These are phyloP conservation scores for Uropetala carovei DNA, from an alignment of 2,888 invertebrate genomes.

Conservation along the genomic window DNA sequence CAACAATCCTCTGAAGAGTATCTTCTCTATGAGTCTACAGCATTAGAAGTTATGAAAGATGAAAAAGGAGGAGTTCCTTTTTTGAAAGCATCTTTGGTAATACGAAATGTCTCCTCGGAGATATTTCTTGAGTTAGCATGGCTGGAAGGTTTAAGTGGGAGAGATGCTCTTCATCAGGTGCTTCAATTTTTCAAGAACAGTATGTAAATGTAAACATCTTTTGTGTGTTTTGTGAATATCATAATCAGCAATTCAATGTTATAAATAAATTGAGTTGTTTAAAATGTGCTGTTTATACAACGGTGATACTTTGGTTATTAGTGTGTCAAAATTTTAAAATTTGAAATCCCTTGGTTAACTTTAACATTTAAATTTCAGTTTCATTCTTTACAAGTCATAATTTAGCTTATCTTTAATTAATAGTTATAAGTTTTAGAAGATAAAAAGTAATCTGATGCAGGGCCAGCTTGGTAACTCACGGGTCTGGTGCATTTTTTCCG, in stretches of 20 bases:
- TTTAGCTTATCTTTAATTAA: too few relatives aligned
- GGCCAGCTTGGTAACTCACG: too few relatives aligned
- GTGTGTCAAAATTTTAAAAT: too few relatives aligned
- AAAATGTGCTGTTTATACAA: neutral
- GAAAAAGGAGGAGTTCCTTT: conserved; percentile 20
- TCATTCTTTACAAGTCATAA: too few relatives aligned
- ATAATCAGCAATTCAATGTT: neutral
- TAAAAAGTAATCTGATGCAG: too few relatives aligned
- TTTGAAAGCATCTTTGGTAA: conserved; percentile 71
- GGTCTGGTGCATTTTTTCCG: too few relatives aligned
- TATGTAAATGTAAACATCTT: conserved; percentile 74
- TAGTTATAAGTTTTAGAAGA: too few relatives aligned
- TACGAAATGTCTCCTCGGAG: conserved; percentile 74
- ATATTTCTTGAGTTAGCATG: conserved; percentile 80
- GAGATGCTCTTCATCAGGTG: conserved; percentile 84
- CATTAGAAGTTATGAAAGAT: conserved; percentile 3
- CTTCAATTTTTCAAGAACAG: conserved; percentile 86
- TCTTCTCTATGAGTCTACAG: neutral
- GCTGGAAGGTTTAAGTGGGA: conserved; percentile 79
- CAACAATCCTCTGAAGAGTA: conserved; percentile 68
- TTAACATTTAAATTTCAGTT: too few relatives aligned
- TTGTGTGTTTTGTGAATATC: neutral
- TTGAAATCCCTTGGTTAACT: too few relatives aligned
- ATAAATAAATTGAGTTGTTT: neutral
- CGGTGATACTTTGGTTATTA: too few relatives aligned